Percentiles rank a stretch among this genome's conserved stretches.
phyloP scores from a whole-genome alignment of 2,797 vertebrate genomes.

The Pelodytes ibericus region DNA sequence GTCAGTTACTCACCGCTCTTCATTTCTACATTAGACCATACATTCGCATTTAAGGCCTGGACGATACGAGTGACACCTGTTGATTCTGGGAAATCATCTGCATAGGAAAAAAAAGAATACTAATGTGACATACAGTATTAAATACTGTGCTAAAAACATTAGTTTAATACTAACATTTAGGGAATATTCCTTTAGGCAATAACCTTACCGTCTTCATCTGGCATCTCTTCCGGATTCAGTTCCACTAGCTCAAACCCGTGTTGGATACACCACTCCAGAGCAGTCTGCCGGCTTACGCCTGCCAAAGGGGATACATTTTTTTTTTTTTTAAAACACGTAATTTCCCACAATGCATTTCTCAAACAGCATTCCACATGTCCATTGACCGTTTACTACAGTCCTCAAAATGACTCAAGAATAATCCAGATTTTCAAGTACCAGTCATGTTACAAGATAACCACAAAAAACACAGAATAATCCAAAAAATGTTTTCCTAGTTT shows the following conservation, averaged over 20 bases:
- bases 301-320: neutral
- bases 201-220: constrained; percentile 92
- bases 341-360: too few relatives aligned
- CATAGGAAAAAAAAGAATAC: constrained; percentile 12
- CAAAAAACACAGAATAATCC: too few relatives aligned
- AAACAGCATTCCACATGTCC: too few relatives aligned
- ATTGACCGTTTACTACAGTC: too few relatives aligned
- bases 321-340: too few relatives aligned
- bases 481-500: too few relatives aligned
- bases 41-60: constrained; percentile 94
- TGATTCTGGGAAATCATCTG: constrained; percentile 97
- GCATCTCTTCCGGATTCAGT: constrained; percentile 88
- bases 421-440: too few relatives aligned
- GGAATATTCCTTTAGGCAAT: neutral
- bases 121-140: neutral
- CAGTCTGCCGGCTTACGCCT: constrained; percentile 90
- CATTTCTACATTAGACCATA: constrained; percentile 96
- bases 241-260: constrained; percentile 96
- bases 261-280: constrained; percentile 95
- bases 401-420: too few relatives aligned
- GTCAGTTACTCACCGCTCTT: constrained; percentile 81
- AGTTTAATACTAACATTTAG: neutral
- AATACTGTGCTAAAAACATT: neutral
- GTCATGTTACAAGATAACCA: too few relatives aligned
- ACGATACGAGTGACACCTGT: constrained; percentile 93